Evolutionary conservation across 2,113 vertebrate species (phyloP), one percentile per base, ranked within the genome.

Genomic region (Thalassarche chlororhynchos): DNA sequence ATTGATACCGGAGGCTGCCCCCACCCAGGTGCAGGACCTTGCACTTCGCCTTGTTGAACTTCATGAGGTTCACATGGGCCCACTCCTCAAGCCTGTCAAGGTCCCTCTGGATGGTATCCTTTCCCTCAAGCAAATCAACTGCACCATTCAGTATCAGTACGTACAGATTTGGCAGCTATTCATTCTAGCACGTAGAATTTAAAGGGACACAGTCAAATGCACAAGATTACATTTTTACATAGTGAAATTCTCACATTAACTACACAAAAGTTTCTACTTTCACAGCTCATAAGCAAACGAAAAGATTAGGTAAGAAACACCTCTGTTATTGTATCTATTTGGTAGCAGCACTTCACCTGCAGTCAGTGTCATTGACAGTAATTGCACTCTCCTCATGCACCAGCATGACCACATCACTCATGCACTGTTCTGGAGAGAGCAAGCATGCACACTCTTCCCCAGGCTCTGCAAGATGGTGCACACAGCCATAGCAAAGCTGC

Each of bases 401-500:
- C 93, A 86, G 82, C 91, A 77, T n/a, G 87, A 79, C 86, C 83
- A 81, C 77, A 46, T 64, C 77, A 62, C 84, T 69, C 97, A 96
- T 96, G 96, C 95, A 69, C 82, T 18, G 80, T 57, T 57, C 62
- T 62, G 77, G 77, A 69, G 82, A 87, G 64, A 86, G 88, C 47
- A 71, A 79, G 66, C 96, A 98, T 97, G 96, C 93, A 96, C 14
- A 15, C 93, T 55, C 71, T 42, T 68, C 66, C 79, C 86, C 78
- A 66, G 81, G 86, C 89, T 60, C 66, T 34, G 87, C 92, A 49
- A 77, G 69, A 69, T 52, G 79, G 72, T 31, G 76, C 90, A 84
- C 75, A 47, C 91, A 95, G 96, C 96, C 94, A 96, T 10, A 80
- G 93, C 95, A 62, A 96, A 94, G 95, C 96, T 84, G 75, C 85